phyloP scores from a whole-genome alignment of 2,888 invertebrate species.

The Stenichneumon culpator region DNA sequence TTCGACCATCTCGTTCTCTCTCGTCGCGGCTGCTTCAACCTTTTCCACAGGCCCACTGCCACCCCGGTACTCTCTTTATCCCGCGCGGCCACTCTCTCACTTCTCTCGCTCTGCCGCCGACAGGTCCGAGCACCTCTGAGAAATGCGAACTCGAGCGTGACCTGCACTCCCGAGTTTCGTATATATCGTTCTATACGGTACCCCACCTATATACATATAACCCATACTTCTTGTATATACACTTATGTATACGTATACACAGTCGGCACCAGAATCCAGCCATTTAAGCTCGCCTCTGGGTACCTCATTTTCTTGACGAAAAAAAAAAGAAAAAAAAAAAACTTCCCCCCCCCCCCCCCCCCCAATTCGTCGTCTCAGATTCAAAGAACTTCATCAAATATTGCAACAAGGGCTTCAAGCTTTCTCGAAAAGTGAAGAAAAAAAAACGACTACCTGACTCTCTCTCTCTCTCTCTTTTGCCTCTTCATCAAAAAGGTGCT shows the following conservation, averaged over 20 bases:
- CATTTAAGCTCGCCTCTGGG: conserved; percentile 48
- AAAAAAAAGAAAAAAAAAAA: conserved; percentile 22
- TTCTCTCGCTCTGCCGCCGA: conserved; percentile 69
- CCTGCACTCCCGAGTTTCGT: conserved; percentile 68
- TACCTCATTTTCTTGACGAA: conserved; percentile 50
- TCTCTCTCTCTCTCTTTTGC: conserved; percentile 9
- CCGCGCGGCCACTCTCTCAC: conserved; percentile 50
- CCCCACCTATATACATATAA: conserved; percentile 46
- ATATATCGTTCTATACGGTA: conserved; percentile 57
- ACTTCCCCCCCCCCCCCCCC: conserved; percentile 18
- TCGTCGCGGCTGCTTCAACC: conserved; percentile 25
- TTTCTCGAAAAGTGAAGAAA: background rate
- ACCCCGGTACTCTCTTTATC: conserved; percentile 36
- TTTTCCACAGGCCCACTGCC: conserved; percentile 41
- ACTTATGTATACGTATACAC: background rate
- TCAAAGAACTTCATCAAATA: conserved; percentile 3
- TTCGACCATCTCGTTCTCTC: conserved; percentile 27
- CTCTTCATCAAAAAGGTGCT: background rate
- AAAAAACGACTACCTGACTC: conserved; percentile 1
- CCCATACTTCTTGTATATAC: conserved; percentile 52
- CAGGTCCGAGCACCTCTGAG: conserved; percentile 73
- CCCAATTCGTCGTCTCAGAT: conserved; percentile 27
- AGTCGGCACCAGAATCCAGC: conserved; percentile 53
- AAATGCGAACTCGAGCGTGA: conserved; percentile 71
- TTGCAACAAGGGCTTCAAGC: background rate